Evolutionary conservation across 1,140 invertebrate species (phyloP), one percentile per base, ranked within the genome.

Genomic region (Cotesia chilonis): DNA sequence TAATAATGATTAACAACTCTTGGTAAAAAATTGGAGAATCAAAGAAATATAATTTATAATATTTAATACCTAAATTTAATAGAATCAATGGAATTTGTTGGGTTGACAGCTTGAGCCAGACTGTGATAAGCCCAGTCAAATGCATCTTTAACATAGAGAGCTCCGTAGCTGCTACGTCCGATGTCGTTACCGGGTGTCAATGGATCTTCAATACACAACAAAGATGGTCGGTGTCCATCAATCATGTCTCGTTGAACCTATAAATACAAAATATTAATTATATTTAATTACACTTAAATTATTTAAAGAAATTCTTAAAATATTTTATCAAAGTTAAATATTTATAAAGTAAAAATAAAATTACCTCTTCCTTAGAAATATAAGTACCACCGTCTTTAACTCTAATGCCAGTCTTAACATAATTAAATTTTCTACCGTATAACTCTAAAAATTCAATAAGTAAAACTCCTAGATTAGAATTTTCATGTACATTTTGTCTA

Each of bases 141-240:
- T 66, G 97, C 95, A 84, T 94, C 91, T 87, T 96, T 97, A 28
- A 99, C 97, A 85, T 96, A 92, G 35, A 94, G 86, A 75, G 91
- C 91, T 74, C 96, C 96, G 84, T 98, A 99, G 79, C 96, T 98
- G 87, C 96, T 97, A 74, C 96, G 91, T n/a, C 97, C 97, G 84
- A 98, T 98, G 84, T 98, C 96, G 85, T 98, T 98, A 81, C 94
- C 94, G 12, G 94, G 92, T 74, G 94, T 95, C 17, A 99, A 88
- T n/a, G 98, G 98, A 89, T 99, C 98, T 89, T 99, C 96, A 77
- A 99, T 99, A 84, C 96, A 99, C 37, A 99, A 87, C 76, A 99
- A 87, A 60, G 96, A 97, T 5, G 96, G 95, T 68, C 96, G 88
- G 85, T 98, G 94, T 2, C 96, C 96, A 88, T 96, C 96, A 75